A percentile compares a stretch with the other conserved stretches of the same genome.
phyloP scores from a whole-genome alignment of 2,888 invertebrate genomes.

The Dolichomitus sp. region DNA sequence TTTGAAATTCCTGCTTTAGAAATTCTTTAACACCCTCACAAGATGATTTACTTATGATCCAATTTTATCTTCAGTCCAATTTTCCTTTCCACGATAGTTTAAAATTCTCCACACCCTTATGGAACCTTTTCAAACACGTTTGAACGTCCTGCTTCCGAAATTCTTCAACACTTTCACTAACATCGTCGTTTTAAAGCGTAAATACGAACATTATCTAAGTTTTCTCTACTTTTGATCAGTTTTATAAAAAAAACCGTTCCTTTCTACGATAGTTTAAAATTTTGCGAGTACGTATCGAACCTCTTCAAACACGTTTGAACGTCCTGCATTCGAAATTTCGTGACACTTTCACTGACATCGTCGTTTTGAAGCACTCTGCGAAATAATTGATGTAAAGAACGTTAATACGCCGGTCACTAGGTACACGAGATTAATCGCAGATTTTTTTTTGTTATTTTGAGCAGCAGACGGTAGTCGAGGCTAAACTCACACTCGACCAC shows the following conservation, averaged over 20 bases:
- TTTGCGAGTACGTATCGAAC: conserved; percentile 32
- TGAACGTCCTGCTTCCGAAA: conserved; percentile 75
- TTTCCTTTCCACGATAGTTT: conserved; percentile 68
- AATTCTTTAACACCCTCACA: background rate
- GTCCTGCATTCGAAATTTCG: conserved; percentile 65
- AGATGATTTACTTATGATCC: no score
- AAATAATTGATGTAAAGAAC: background rate
- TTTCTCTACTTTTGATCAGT: no score
- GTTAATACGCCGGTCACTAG: background rate
- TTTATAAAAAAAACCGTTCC: conserved; percentile 3
- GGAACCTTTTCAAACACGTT: conserved; percentile 73
- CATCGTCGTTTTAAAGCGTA: no score
- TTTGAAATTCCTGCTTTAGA: conserved; percentile 76
- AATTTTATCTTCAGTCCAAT: conserved; percentile 11
- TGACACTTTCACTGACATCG: background rate
- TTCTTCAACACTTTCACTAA: background rate
- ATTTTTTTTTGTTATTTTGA: background rate
- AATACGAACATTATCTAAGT: no score
- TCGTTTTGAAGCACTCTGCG: background rate
- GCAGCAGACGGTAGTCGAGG: background rate
- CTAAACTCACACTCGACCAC: background rate
- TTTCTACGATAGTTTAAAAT: conserved; percentile 69
- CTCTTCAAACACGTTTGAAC: conserved; percentile 76
- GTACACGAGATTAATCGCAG: background rate
- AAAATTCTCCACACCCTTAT: background rate